Percentiles rank a stretch among this genome's conserved stretches.
Conservation (phyloP, 53 echinoderm and acorn worm species). For the Henricia sp. region DNA sequence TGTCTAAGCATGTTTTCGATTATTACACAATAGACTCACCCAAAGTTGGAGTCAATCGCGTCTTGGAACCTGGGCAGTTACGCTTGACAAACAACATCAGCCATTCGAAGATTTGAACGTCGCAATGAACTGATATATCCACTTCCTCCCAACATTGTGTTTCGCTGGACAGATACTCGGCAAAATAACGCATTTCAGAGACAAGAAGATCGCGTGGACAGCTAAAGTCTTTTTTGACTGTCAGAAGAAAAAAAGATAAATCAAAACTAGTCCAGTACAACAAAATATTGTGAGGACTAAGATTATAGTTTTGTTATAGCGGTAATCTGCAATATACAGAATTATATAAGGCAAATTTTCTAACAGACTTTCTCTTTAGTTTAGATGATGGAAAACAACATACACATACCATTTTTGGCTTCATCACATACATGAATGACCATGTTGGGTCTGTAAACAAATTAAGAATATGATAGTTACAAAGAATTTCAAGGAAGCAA, state of each 20-base stretch:
- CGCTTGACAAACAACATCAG: conserved; percentile 95
- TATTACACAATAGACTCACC: too few species aligned
- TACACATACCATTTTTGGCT: conserved; percentile 93
- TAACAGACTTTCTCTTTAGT: too few species aligned
- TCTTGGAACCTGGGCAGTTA: conserved; percentile 68
- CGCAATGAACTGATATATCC: conserved; percentile 97
- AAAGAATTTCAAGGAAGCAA: too few species aligned
- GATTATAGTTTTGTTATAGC: too few species aligned
- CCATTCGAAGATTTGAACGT: conserved; percentile 99
- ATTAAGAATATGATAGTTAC: too few species aligned
- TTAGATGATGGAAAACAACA: too few species aligned
- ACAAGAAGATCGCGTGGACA: conserved; percentile 94
- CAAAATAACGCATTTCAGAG: conserved; percentile 95
- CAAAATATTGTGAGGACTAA: too few species aligned
- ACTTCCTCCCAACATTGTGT: conserved; percentile 98
- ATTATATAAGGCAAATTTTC: too few species aligned
- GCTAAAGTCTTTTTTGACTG: conserved; percentile 94
- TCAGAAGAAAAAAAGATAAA: too few species aligned
- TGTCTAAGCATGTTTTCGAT: too few species aligned
- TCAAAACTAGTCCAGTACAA: too few species aligned
- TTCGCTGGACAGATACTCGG: conserved; percentile 93
- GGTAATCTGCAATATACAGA: too few species aligned
- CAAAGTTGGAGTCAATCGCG: conserved; percentile 58
- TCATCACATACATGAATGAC: conserved; percentile 99
- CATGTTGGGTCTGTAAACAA: conserved; percentile 87